Evolutionary conservation across 2,113 vertebrate genomes (phyloP).

Genomic region (Solea senegalensis): DNA sequence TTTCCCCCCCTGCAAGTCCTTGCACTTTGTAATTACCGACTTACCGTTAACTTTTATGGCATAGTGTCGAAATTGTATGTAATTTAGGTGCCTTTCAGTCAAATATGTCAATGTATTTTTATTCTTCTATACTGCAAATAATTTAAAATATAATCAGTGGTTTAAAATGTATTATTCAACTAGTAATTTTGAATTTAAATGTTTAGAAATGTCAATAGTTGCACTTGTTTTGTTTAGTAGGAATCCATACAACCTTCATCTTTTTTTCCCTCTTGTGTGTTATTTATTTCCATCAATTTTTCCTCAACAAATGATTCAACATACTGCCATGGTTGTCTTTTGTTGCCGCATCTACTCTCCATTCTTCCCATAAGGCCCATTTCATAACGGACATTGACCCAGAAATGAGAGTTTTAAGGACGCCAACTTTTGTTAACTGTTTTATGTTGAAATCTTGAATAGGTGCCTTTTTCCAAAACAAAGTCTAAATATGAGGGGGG

Average conservation of each 20-base stretch:
- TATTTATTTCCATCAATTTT: neutral
- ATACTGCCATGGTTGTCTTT: neutral
- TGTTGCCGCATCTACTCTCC: neutral
- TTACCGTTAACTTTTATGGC: neutral
- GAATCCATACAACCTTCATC: too few species aligned
- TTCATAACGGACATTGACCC: neutral
- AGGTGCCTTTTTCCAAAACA: neutral
- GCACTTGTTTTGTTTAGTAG: too few species aligned
- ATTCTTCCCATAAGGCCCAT: too few species aligned
- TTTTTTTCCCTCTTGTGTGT: too few species aligned
- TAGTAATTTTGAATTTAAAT: too few species aligned
- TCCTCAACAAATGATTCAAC: neutral
- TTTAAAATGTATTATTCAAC: too few species aligned
- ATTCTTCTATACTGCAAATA: too few species aligned
- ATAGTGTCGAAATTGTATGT: too few species aligned
- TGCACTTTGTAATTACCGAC: conserved; percentile 15
- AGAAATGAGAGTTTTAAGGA: neutral
- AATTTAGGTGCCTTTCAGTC: too few species aligned
- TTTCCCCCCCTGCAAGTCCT: conserved; percentile 1
- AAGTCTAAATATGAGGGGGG: neutral
- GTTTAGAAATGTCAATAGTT: too few species aligned
- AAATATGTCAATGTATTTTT: too few species aligned
- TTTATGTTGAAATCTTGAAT: conserved; percentile 1
- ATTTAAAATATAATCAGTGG: too few species aligned
- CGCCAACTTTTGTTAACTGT: neutral